Evolutionary conservation across 1,140 invertebrate species (phyloP).

Genomic region (Pachyrhynchus sulphureomaculatus): DNA sequence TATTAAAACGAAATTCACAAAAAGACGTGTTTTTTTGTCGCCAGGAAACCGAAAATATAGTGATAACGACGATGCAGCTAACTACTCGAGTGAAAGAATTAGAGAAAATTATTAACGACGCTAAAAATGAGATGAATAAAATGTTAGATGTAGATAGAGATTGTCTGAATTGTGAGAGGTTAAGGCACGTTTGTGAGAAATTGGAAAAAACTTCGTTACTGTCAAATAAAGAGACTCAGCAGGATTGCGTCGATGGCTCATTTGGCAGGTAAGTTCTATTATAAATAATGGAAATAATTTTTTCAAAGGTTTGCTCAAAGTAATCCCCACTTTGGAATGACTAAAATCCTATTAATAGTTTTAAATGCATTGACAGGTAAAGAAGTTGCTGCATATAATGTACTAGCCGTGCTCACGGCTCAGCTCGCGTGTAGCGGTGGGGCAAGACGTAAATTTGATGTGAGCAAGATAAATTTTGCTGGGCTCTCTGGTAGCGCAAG

Average conservation of each 20-base stretch:
- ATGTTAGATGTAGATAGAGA: slow-evolving; percentile 36
- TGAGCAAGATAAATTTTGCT: too few species aligned
- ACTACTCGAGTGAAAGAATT: slow-evolving; percentile 33
- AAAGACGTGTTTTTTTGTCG: slow-evolving; percentile 4
- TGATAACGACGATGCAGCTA: slow-evolving; percentile 20
- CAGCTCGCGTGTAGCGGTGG: too few species aligned
- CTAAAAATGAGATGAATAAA: slow-evolving; percentile 26
- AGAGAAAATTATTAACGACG: slow-evolving; percentile 35
- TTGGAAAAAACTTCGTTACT: slow-evolving; percentile 28
- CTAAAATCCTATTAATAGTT: too few species aligned
- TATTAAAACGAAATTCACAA: background rate
- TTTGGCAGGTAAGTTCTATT: background rate
- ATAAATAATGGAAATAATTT: background rate
- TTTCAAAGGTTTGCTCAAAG: background rate
- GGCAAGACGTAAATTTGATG: too few species aligned
- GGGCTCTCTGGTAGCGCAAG: too few species aligned
- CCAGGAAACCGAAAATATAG: slow-evolving; percentile 19
- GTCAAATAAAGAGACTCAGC: background rate
- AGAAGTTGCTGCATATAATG: too few species aligned
- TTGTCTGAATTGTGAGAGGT: slow-evolving; percentile 32
- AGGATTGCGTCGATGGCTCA: slow-evolving; percentile 2
- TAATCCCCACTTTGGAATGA: too few species aligned
- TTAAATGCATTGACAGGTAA: too few species aligned
- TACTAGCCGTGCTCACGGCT: too few species aligned
- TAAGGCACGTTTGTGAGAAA: slow-evolving; percentile 28